phyloP scores from a whole-genome alignment of 2,797 vertebrate genomes.

The Huso huso region DNA sequence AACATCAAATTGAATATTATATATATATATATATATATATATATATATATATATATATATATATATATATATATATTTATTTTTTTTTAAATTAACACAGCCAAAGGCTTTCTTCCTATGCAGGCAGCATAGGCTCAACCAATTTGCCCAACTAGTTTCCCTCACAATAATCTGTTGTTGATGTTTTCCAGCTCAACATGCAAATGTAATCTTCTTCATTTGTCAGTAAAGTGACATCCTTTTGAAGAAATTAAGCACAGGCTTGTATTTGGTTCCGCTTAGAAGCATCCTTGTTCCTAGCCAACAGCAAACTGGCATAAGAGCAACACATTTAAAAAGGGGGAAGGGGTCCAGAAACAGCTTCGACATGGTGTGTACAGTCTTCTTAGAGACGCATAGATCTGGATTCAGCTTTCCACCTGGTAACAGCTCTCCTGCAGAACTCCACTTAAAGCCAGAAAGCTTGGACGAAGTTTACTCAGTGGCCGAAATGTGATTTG shows the following conservation, averaged over 20 bases:
- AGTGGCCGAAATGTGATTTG: no score
- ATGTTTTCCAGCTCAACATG: slow-evolving; percentile 57
- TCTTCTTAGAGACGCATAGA: no score
- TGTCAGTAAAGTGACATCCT: slow-evolving; percentile 68
- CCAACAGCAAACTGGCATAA: slow-evolving; percentile 2
- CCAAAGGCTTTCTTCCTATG: neutral
- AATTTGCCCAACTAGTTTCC: slow-evolving; percentile 51
- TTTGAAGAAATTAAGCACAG: slow-evolving; percentile 58
- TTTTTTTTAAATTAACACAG: no score
- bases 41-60: no score
- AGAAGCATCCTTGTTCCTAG: neutral
- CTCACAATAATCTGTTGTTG: slow-evolving; percentile 37
- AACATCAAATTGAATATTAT: no score
- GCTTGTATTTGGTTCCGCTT: slow-evolving; percentile 30
- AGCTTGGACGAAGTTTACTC: no score
- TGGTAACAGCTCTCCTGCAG: no score
- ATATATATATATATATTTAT: no score
- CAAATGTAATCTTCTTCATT: slow-evolving; percentile 36
- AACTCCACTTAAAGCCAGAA: no score
- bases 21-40: no score
- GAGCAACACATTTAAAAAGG: slow-evolving; percentile 4
- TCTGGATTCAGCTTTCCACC: no score
- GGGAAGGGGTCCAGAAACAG: slow-evolving; percentile 10
- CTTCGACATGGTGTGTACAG: slow-evolving; percentile 9
- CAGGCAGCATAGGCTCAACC: slow-evolving; percentile 9